Base-by-base conservation (phyloP, 92 coral and sea anemone species). In the Bergia sp. region DNA sequence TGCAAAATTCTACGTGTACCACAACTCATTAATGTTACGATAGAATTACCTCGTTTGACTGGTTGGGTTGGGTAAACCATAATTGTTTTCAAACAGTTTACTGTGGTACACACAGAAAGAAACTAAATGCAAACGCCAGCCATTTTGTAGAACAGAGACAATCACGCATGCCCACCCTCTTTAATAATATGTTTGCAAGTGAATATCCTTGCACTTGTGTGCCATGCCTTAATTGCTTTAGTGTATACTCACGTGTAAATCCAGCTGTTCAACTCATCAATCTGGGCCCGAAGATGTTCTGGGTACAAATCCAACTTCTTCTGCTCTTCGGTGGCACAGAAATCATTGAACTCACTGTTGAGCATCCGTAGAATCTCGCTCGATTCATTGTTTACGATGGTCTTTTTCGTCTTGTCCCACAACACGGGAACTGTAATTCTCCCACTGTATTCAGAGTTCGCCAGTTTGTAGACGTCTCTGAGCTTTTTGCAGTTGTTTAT, bases 291-390 rank as follows among this genome's bases (percentile, higher is more conserved):
- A 86, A 94, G 81, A 40, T 82, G 66, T 55, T 81, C 91, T 1
- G 99, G 98, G 41, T 95, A 92, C 74, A 96, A 85, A 87, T 96
- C 96, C 37, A 96, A 80, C 43, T 95, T 90, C 79, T 47, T 95
- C 86, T 95, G 98, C 88, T 95, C 99, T 66, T 92, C 93, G 0
- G 94, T 94, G 44, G 92, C 93, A 57, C 99, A 95, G 64, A 96
- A 93, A 8, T 92, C 98, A 84, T 96, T 95, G 47, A 96, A 93
- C 41, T 96, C 99, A 73, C 91, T 93, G 86, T 91, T 93, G 11
- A 96, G 71, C 96, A 96, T 96, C 41, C 99, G 96, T 64, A 96
- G 89, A 55, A 96, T 96, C 85, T 96, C 99, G 42, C 94, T 92
- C 11, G 99, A 96, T 75, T 96, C 99, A 86, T 95, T 96, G 85